Evolutionary conservation across 2,888 invertebrate species (phyloP).

Genomic region (Eumacrocentrus americanus): DNA sequence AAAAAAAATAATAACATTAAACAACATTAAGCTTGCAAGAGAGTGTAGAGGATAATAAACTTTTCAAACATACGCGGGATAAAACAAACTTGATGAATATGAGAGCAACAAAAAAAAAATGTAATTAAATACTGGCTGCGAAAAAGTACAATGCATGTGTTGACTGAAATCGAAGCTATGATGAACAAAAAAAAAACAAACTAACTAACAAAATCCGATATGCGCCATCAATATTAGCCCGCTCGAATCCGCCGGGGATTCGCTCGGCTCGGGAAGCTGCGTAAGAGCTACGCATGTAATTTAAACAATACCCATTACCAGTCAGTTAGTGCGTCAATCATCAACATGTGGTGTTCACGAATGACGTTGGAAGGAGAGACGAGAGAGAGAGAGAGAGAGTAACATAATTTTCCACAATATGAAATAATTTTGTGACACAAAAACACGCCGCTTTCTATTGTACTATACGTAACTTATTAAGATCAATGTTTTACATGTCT

Average conservation of each 20-base stretch:
- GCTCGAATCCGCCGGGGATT: conserved; percentile 5
- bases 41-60: conserved; percentile 17
- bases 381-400: conserved; percentile 26
- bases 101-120: conserved; percentile 33
- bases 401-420: no score
- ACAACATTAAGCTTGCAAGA: conserved; percentile 33
- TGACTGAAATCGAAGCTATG: conserved; percentile 48
- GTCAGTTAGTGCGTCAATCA: conserved; percentile 34
- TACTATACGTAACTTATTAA: neutral
- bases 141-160: conserved; percentile 58
- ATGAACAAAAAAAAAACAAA: conserved; percentile 27
- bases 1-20: conserved; percentile 23
- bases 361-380: neutral
- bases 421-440: neutral
- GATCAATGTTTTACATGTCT: neutral
- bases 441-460: conserved; percentile 22
- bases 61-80: conserved; percentile 22
- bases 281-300: conserved; percentile 16
- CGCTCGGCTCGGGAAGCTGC: conserved; percentile 7
- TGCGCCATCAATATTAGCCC: conserved; percentile 19
- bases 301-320: conserved; percentile 20
- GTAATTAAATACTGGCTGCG: conserved; percentile 46
- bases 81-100: conserved; percentile 23
- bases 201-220: neutral
- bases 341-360: conserved; percentile 33